phyloP scores from a whole-genome alignment of 2,888 invertebrate genomes.

The Epinotia ramella region DNA sequence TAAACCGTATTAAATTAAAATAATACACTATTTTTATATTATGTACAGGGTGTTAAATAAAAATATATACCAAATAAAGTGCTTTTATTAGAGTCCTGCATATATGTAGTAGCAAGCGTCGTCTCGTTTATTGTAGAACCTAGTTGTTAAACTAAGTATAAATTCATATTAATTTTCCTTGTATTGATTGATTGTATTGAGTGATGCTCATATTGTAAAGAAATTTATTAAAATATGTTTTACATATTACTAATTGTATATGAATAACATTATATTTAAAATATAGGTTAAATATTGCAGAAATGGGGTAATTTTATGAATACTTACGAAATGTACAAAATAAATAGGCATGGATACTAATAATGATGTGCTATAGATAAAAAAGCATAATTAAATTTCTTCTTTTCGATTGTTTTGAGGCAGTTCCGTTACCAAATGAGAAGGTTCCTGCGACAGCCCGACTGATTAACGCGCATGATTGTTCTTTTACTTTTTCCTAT shows the following conservation, averaged over 20 bases:
- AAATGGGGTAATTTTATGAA: slow-evolving; percentile 47
- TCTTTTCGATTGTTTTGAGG: slow-evolving; percentile 26
- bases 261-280: slow-evolving; percentile 53
- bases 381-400: slow-evolving; percentile 25
- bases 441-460: slow-evolving; percentile 18
- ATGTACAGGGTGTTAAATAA: slow-evolving; percentile 82
- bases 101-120: slow-evolving; percentile 73
- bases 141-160: slow-evolving; percentile 24
- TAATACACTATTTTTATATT: slow-evolving; percentile 79
- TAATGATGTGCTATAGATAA: slow-evolving; percentile 4
- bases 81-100: slow-evolving; percentile 75
- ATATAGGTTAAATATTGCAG: slow-evolving; percentile 52
- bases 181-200: slow-evolving; percentile 24
- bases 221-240: slow-evolving; percentile 46
- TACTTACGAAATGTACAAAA: slow-evolving; percentile 64
- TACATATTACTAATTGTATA: slow-evolving; percentile 68
- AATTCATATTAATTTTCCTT: slow-evolving; percentile 25
- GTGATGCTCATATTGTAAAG: slow-evolving; percentile 33
- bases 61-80: slow-evolving; percentile 79
- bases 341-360: slow-evolving; percentile 45
- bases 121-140: slow-evolving; percentile 66
- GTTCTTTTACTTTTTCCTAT: slow-evolving; percentile 15
- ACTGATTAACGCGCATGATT: slow-evolving; percentile 31
- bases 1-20: slow-evolving; percentile 64
- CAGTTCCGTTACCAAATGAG: slow-evolving; percentile 18